Evolutionary conservation across 2,113 vertebrate species (phyloP).

Genomic region (Anarhynchus alexandrinus): DNA sequence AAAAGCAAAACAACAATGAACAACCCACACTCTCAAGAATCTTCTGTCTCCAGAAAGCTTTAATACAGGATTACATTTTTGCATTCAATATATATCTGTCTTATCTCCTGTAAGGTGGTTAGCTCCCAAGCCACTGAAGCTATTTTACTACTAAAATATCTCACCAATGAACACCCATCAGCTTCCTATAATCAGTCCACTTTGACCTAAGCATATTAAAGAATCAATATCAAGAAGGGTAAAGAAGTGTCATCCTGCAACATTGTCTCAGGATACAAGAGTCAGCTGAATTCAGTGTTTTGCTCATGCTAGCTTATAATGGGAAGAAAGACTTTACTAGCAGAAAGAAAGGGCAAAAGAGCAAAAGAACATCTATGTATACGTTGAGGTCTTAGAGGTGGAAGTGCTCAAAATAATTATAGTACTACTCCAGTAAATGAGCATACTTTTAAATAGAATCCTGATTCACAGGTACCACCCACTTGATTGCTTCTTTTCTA

Average conservation of each 20-base stretch:
- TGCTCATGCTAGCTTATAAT: not conserved
- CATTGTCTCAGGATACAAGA: not conserved
- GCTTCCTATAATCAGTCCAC: conserved; percentile 7
- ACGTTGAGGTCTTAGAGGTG: not conserved
- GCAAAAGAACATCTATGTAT: not conserved
- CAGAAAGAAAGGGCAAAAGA: not conserved
- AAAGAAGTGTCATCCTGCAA: not conserved
- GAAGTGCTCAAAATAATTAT: not conserved
- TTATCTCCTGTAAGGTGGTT: not conserved
- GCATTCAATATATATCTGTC: not conserved
- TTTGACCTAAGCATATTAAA: conserved; percentile 31
- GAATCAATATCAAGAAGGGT: not conserved
- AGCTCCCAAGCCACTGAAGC: not conserved
- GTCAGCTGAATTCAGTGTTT: not conserved
- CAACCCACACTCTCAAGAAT: not conserved
- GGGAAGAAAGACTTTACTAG: not conserved
- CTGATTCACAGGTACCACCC: conserved; percentile 20
- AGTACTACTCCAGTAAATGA: conserved; percentile 3
- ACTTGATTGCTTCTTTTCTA: conserved; percentile 55
- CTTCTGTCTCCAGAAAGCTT: not conserved
- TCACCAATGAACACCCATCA: not conserved
- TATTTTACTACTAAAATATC: conserved; percentile 17
- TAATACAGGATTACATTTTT: not conserved
- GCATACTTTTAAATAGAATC: conserved; percentile 32
- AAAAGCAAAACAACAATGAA: not conserved